Percentiles rank a stretch among this genome's conserved stretches.
phyloP scores from a whole-genome alignment of 2,888 invertebrate species.

The Lycophotia porphyrea region DNA sequence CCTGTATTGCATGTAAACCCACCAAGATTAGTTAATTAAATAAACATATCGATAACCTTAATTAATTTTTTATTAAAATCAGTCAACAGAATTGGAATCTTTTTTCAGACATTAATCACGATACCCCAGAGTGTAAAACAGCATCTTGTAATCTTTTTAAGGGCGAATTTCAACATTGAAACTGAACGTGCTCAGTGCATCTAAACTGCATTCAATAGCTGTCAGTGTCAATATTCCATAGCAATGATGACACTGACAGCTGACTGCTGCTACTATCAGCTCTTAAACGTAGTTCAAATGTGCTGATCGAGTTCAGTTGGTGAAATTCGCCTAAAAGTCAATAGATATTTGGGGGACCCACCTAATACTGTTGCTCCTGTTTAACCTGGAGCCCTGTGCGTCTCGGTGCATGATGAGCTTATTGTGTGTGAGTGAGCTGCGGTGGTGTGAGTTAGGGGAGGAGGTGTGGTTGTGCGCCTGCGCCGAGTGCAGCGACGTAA shows the following conservation, averaged over 20 bases:
- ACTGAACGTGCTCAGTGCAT: neutral
- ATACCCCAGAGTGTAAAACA: slow-evolving; percentile 34
- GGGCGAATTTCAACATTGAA: neutral
- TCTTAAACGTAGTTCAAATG: neutral
- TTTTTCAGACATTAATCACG: neutral
- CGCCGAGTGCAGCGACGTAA: slow-evolving; percentile 95
- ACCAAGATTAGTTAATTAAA: slow-evolving; percentile 24
- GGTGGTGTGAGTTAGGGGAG: slow-evolving; percentile 92
- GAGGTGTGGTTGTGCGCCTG: slow-evolving; percentile 93
- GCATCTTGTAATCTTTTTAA: slow-evolving; percentile 2
- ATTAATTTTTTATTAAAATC: slow-evolving; percentile 9
- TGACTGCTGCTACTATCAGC: no score
- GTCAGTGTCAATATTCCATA: neutral
- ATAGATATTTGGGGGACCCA: slow-evolving; percentile 82
- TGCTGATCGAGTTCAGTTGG: neutral
- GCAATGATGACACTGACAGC: neutral
- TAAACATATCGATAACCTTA: slow-evolving; percentile 9
- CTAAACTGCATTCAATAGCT: neutral
- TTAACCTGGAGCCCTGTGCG: slow-evolving; percentile 92
- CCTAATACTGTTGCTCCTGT: slow-evolving; percentile 98
- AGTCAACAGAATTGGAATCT: neutral
- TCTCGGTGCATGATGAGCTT: slow-evolving; percentile 91
- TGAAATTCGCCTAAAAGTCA: slow-evolving; percentile 9
- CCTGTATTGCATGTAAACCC: slow-evolving; percentile 9
- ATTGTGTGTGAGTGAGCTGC: slow-evolving; percentile 92